A percentile compares a stretch with the other conserved stretches of the same genome.
phyloP scores from a whole-genome alignment of 2,113 vertebrate species.

The Calidris pugnax region DNA sequence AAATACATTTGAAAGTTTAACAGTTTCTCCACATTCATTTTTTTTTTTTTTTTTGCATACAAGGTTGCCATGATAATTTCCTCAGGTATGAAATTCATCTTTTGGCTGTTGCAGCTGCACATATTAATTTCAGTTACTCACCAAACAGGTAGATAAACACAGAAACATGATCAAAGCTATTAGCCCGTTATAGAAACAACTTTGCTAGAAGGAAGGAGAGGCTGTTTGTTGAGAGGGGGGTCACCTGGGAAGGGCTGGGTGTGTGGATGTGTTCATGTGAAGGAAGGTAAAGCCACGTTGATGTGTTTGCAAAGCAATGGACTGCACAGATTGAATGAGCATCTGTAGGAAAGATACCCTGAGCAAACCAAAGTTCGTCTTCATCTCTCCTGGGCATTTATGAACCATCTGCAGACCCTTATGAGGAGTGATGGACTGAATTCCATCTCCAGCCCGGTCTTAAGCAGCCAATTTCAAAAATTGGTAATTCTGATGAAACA shows the following conservation, averaged over 20 bases:
- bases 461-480: background rate
- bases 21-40: background rate
- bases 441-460: background rate
- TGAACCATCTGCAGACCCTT: background rate
- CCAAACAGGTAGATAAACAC: background rate
- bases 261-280: background rate
- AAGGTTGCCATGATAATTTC: background rate
- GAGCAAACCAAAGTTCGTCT: background rate
- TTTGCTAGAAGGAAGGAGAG: background rate
- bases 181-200: background rate
- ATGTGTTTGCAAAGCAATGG: background rate
- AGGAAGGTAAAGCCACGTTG: accelerated
- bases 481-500: background rate
- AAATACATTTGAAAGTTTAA: background rate
- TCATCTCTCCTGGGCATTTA: background rate
- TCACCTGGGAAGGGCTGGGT: background rate
- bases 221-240: background rate
- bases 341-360: accelerated
- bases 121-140: background rate
- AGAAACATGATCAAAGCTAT: background rate
- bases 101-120: background rate
- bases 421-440: background rate
- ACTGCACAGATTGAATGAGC: background rate
- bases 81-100: background rate
- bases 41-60: background rate